Evolutionary conservation across 1,140 invertebrate species (phyloP).

Genomic region (Zaprionus africanus): DNA sequence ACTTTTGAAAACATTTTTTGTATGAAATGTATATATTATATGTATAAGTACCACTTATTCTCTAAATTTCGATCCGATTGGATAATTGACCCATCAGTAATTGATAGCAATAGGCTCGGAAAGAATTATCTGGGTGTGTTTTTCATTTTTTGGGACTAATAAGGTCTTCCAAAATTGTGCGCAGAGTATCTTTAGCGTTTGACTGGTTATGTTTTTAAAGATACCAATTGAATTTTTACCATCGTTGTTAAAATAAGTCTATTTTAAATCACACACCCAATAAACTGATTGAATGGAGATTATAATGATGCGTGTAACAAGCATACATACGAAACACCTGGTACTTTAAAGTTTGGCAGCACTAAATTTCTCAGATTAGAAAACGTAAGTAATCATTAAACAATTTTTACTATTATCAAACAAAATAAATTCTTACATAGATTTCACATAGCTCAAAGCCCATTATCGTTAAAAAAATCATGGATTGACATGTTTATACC

Average conservation of each 20-base stretch:
- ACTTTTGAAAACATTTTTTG: too few relatives aligned
- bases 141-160: too few relatives aligned
- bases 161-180: too few relatives aligned
- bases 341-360: not conserved
- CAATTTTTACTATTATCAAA: not conserved
- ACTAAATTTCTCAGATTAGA: not conserved
- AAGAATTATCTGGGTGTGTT: too few relatives aligned
- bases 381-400: not conserved
- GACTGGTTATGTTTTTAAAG: not conserved
- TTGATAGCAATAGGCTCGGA: too few relatives aligned
- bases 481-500: not conserved
- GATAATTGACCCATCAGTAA: too few relatives aligned
- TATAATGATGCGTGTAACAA: not conserved
- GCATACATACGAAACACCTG: not conserved
- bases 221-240: conserved; percentile 4
- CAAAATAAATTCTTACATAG: not conserved
- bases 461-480: conserved; percentile 27
- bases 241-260: conserved; percentile 8
- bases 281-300: not conserved
- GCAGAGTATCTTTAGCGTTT: too few relatives aligned
- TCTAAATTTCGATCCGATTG: too few relatives aligned
- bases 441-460: not conserved
- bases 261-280: not conserved
- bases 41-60: too few relatives aligned
- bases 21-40: too few relatives aligned